These are phyloP conservation scores for Acrocyrtus sp. DNA, from an alignment of 2,888 invertebrate genomes.

Conservation along the genomic window DNA sequence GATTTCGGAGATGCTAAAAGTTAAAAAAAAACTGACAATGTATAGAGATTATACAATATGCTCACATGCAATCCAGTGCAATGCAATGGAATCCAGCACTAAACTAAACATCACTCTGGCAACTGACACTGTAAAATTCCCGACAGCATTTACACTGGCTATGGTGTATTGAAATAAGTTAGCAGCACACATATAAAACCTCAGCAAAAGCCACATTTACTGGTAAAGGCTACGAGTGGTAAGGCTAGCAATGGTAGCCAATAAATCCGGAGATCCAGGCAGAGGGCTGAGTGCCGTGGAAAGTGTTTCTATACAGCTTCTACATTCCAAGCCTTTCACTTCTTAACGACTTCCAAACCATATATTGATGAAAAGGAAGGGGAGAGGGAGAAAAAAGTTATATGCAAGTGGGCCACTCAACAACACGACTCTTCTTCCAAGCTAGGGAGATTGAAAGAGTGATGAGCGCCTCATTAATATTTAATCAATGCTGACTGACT, in stretches of 20 bases:
- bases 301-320: not conserved
- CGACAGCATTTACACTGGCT: too few relatives aligned
- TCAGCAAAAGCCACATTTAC: not conserved
- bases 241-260: too few relatives aligned
- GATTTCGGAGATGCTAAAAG: too few relatives aligned
- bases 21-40: too few relatives aligned
- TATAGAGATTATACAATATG: too few relatives aligned
- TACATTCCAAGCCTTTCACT: not conserved
- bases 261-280: too few relatives aligned
- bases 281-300: constrained; percentile 7
- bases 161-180: too few relatives aligned
- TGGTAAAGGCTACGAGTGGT: too few relatives aligned
- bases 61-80: too few relatives aligned
- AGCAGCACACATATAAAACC: not conserved
- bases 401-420: not conserved
- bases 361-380: not conserved
- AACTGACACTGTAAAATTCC: too few relatives aligned
- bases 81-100: too few relatives aligned
- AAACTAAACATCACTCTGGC: too few relatives aligned
- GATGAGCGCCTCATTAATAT: constrained; percentile 47
- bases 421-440: not conserved
- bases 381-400: not conserved
- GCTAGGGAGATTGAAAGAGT: constrained; percentile 2
- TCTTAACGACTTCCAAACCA: constrained; percentile 4
- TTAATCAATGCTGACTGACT: constrained; percentile 48